Base-by-base conservation (phyloP, 2,888 invertebrate species). In the Pherbina coryleti region DNA sequence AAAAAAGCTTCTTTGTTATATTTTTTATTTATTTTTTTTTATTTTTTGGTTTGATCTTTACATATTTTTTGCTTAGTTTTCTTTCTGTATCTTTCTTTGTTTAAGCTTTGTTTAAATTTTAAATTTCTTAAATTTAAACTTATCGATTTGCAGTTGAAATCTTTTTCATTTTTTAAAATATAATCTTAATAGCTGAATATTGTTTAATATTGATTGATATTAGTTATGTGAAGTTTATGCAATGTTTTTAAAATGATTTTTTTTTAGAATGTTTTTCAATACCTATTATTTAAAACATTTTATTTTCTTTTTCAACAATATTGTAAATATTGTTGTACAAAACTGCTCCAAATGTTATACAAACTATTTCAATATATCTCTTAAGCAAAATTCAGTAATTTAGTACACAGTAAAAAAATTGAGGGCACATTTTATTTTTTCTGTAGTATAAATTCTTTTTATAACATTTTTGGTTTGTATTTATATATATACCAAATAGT, bases 21-120 rank as follows among this genome's bases (percentile, higher is more conserved):
- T 77, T 55, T 67, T 76, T 77, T 78, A 74, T 73, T 79, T 79
- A 77, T 79, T 78, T 78, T 73, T 71, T 77, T 80, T 76, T 64
- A 60, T 60, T 77, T n/a, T 77, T 72, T 78, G 64, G 51, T 62
- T 73, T 78, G 51, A 70, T 76, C 67, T 78, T 76, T 78, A 64
- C 75, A 79, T 76, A 78, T 60, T 66, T 78, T 76, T 76, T 70
- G 72, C n/a, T 73, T 75, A 53, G 79, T 75, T 73, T 76, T 60
- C 81, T 71, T 75, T 76, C 64, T 71, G 69, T 78, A 69, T 57
- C 76, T 3, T 22, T 49, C n/a, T n/a, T n/a, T 66, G 34, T 14
- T 22, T 17, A 28, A 34, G 28, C 19, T 49, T 69, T 49, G 37
- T 49, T n/a, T 25, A 22, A 69, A 4, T 49, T 69, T 22, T 69